Conservation (phyloP, 2,888 invertebrate species). For the Conomelus anceps region DNA sequence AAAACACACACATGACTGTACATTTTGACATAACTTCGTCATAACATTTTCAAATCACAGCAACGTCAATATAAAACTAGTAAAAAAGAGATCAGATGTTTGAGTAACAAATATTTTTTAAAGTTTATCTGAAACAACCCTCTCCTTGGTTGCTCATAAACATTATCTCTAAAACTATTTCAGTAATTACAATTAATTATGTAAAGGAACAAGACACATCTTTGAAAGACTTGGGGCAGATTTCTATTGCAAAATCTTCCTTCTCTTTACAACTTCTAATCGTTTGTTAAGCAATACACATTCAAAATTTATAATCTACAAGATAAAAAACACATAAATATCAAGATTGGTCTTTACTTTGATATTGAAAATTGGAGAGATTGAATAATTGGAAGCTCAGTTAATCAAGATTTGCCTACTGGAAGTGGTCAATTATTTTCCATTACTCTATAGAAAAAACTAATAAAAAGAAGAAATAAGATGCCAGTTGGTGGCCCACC, state of each 20-base stretch:
- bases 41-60: slow-evolving; percentile 5
- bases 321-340: neutral
- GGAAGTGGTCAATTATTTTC: no score
- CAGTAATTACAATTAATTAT: neutral
- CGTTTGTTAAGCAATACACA: neutral
- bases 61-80: slow-evolving; percentile 13
- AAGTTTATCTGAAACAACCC: neutral
- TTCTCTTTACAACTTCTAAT: neutral
- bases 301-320: neutral
- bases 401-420: neutral
- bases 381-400: neutral
- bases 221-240: slow-evolving; percentile 11
- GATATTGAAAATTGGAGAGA: neutral
- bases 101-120: slow-evolving; percentile 1
- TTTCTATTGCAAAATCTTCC: slow-evolving; percentile 1
- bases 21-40: neutral
- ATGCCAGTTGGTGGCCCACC: no score
- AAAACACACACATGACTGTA: neutral
- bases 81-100: slow-evolving; percentile 21
- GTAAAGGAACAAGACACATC: slow-evolving; percentile 4
- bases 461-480: no score
- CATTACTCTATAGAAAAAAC: no score
- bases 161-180: neutral
- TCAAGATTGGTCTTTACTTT: neutral
- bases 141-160: neutral